Conservation (phyloP, 2,888 invertebrate genomes). For the Pollenia amentaria region DNA sequence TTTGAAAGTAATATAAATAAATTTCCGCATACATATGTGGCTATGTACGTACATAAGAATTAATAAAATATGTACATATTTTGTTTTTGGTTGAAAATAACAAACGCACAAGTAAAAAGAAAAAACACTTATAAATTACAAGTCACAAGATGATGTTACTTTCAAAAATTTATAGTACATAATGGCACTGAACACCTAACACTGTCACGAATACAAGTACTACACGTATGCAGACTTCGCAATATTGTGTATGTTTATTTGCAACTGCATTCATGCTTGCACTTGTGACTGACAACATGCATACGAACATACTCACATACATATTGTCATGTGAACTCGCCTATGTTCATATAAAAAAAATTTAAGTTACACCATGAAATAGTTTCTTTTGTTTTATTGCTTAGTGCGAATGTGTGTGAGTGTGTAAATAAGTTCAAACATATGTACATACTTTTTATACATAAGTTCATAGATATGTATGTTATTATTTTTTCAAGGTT, state of each 20-base stretch:
- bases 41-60: background rate
- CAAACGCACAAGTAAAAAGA: slow-evolving; percentile 51
- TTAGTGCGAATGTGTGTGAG: background rate
- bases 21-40: slow-evolving; percentile 15
- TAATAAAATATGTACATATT: slow-evolving; percentile 50
- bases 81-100: slow-evolving; percentile 51
- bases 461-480: slow-evolving; percentile 14
- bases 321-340: too few relatives aligned
- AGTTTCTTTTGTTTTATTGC: slow-evolving; percentile 27
- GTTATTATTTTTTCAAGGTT: slow-evolving; percentile 70
- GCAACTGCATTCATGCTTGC: slow-evolving; percentile 55
- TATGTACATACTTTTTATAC: slow-evolving; percentile 21
- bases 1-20: slow-evolving; percentile 1
- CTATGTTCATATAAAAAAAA: slow-evolving; percentile 46
- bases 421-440: slow-evolving; percentile 25
- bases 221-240: background rate
- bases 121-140: slow-evolving; percentile 34
- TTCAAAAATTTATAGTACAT: slow-evolving; percentile 65
- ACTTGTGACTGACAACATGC: slow-evolving; percentile 20
- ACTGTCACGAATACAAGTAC: slow-evolving; percentile 41
- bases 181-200: slow-evolving; percentile 69
- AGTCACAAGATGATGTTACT: slow-evolving; percentile 63
- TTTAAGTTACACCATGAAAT: slow-evolving; percentile 60
- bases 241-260: slow-evolving; percentile 32
- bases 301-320: slow-evolving; percentile 3